A percentile compares a stretch with the other conserved stretches of the same genome.
These are phyloP conservation scores for Drosophila pegasa DNA, from an alignment of 2,888 invertebrate species.

Conservation along the genomic window DNA sequence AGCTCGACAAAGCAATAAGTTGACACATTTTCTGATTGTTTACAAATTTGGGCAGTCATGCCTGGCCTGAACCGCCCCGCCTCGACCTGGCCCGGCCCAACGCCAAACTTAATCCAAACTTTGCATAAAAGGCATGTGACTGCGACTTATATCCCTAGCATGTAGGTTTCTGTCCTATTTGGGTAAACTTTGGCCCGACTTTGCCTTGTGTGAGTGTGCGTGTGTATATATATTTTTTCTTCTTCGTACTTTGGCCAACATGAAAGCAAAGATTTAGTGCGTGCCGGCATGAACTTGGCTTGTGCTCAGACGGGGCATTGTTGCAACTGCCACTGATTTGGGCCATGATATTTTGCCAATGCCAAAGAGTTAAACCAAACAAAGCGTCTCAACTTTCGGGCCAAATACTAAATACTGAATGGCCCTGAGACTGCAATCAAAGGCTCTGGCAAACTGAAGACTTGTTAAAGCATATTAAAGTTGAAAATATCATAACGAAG, in stretches of 20 bases:
- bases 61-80: conserved; percentile 18
- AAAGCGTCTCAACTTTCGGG: conserved; percentile 23
- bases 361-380: conserved; percentile 41
- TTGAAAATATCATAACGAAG: background rate
- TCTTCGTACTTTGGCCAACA: conserved; percentile 46
- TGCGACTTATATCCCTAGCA: conserved; percentile 66
- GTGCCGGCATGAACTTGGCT: conserved; percentile 72
- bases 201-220: conserved; percentile 28
- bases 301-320: conserved; percentile 43
- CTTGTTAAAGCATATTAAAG: conserved; percentile 7
- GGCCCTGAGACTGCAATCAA: conserved; percentile 15
- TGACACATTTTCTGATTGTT: conserved; percentile 78
- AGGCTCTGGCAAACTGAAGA: conserved; percentile 5
- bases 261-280: conserved; percentile 79
- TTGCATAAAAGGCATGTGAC: conserved; percentile 76
- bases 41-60: conserved; percentile 75
- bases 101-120: conserved; percentile 75
- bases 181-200: conserved; percentile 58
- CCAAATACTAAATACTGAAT: conserved; percentile 4
- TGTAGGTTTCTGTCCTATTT: conserved; percentile 53
- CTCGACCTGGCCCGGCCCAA: conserved; percentile 20
- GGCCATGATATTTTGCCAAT: conserved; percentile 40
- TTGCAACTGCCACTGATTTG: conserved; percentile 52
- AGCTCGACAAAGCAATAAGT: conserved; percentile 65
- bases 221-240: conserved; percentile 10